Evolutionary conservation across 2,888 invertebrate genomes (phyloP).

Genomic region (Synanthedon tipuliformis): DNA sequence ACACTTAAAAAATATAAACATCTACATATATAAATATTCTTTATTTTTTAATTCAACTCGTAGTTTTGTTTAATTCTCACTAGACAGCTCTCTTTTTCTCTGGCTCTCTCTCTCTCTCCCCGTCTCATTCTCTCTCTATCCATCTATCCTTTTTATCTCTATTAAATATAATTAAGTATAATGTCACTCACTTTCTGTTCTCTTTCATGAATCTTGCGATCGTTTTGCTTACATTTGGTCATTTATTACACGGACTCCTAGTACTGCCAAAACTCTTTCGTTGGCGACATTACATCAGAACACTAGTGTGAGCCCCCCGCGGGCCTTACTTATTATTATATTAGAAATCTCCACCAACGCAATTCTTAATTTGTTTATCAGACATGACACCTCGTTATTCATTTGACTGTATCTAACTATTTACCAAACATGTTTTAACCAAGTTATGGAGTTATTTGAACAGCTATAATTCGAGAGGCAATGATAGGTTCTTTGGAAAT

Average conservation of each 20-base stretch:
- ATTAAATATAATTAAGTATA: too few species aligned
- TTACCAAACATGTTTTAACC: conserved; percentile 2
- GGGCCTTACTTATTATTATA: conserved; percentile 9
- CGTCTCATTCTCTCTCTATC: too few species aligned
- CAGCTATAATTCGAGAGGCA: background rate
- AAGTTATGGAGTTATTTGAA: background rate
- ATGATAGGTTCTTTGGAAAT: background rate
- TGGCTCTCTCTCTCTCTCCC: background rate
- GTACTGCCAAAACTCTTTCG: background rate
- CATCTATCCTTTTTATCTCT: too few species aligned
- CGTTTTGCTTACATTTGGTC: too few species aligned
- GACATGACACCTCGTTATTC: conserved; percentile 14
- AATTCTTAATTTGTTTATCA: conserved; percentile 10
- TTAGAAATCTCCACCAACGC: conserved; percentile 6
- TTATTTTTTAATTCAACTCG: too few species aligned
- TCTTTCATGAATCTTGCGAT: too few species aligned
- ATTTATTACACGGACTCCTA: too few species aligned
- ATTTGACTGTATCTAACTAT: conserved; percentile 11
- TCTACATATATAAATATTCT: too few species aligned
- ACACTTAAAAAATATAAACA: too few species aligned
- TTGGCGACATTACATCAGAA: background rate
- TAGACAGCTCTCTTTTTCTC: background rate
- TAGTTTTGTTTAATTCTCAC: too few species aligned
- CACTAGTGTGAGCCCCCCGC: conserved; percentile 2
- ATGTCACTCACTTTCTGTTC: too few species aligned